Percentiles rank a stretch among this genome's conserved stretches.
phyloP scores from a whole-genome alignment of 2,113 vertebrate genomes.

The Peromyscus leucopus region DNA sequence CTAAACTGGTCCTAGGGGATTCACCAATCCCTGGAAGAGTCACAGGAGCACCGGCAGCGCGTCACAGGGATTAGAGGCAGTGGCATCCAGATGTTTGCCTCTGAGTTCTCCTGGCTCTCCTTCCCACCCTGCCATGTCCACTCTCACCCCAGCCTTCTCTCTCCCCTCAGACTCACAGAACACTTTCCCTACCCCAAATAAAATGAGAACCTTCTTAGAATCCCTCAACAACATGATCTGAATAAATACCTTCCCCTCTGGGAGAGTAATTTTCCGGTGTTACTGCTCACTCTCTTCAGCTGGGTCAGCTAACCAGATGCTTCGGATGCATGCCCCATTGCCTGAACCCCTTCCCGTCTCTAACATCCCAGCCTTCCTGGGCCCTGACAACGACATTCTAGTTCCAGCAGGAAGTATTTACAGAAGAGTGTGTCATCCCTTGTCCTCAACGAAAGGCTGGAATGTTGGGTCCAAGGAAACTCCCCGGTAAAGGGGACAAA shows the following conservation, averaged over 20 bases:
- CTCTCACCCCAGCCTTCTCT: neutral
- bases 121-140: neutral
- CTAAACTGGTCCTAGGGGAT: neutral
- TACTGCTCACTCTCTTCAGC: too few species aligned
- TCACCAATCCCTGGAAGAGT: neutral
- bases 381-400: too few species aligned
- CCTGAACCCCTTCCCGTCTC: too few species aligned
- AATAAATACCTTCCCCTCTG: neutral
- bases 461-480: too few species aligned
- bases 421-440: too few species aligned
- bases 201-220: constrained; percentile 11
- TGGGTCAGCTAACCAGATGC: too few species aligned
- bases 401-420: too few species aligned
- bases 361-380: too few species aligned
- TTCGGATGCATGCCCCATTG: too few species aligned
- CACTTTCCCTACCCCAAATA: neutral
- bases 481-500: too few species aligned
- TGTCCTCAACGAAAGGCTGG: too few species aligned
- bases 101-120: neutral
- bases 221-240: neutral
- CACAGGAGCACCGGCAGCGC: neutral
- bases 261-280: neutral
- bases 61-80: neutral
- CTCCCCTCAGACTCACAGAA: neutral
- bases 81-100: neutral